phyloP scores from a whole-genome alignment of 2,797 vertebrate genomes.

The Meda fulgida region DNA sequence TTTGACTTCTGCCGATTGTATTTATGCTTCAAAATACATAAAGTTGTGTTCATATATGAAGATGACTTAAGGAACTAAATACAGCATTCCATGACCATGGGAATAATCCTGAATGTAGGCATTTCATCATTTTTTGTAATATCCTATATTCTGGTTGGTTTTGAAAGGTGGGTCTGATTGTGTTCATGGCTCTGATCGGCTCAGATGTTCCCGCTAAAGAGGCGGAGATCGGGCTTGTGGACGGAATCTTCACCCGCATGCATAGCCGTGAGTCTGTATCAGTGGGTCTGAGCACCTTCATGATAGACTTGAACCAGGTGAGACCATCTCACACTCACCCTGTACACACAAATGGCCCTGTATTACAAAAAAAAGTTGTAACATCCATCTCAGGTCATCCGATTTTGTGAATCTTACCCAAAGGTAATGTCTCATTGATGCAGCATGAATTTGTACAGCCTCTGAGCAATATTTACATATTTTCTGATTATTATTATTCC shows the following conservation, averaged over 20 bases:
- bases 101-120: not conserved
- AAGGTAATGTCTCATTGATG: not conserved
- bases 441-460: not conserved
- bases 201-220: constrained; percentile 93
- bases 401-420: not conserved
- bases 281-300: constrained; percentile 95
- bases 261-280: constrained; percentile 95
- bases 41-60: not conserved
- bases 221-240: constrained; percentile 90
- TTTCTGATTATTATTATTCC: not conserved
- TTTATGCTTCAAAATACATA: not conserved
- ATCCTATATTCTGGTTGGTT: constrained; percentile 44
- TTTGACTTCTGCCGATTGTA: not conserved
- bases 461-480: too few species aligned
- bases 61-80: not conserved
- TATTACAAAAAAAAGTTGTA: too few species aligned
- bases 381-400: not conserved
- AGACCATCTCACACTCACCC: not conserved
- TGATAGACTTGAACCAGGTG: constrained; percentile 97
- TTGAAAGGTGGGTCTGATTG: constrained; percentile 89
- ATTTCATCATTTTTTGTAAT: not conserved
- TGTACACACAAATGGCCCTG: not conserved
- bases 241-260: constrained; percentile 93
- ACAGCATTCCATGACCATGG: not conserved
- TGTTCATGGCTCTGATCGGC: constrained; percentile 96